phyloP scores from a whole-genome alignment of 2,888 invertebrate species.

The Furcula furcula region DNA sequence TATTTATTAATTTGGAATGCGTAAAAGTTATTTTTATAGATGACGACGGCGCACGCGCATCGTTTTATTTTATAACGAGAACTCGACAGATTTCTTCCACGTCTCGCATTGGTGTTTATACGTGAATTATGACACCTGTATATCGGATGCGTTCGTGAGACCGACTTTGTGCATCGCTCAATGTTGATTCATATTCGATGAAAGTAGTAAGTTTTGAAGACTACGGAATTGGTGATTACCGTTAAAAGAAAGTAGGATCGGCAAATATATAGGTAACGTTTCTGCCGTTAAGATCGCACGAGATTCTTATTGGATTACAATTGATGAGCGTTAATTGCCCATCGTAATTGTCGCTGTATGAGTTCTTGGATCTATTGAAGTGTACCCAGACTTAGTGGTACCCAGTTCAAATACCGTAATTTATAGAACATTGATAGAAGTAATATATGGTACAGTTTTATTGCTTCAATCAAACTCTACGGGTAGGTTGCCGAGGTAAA shows the following conservation, averaged over 20 bases:
- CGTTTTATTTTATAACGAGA: conserved; percentile 44
- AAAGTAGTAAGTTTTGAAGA: conserved; percentile 15
- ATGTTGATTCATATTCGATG: too few species aligned
- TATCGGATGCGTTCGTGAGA: conserved; percentile 37
- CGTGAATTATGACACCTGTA: conserved; percentile 69
- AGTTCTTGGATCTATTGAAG: conserved; percentile 8
- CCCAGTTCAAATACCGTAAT: neutral
- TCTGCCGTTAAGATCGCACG: conserved; percentile 21
- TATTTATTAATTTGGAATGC: conserved; percentile 14
- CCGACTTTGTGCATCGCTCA: too few species aligned
- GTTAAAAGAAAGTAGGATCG: conserved; percentile 65
- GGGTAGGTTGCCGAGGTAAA: too few species aligned
- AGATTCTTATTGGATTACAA: conserved; percentile 62
- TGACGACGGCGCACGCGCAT: conserved; percentile 38
- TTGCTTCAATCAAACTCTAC: too few species aligned
- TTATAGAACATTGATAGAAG: too few species aligned
- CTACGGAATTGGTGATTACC: conserved; percentile 49
- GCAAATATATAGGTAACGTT: conserved; percentile 48
- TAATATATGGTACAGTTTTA: too few species aligned
- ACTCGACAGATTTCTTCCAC: conserved; percentile 55
- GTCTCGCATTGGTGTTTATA: conserved; percentile 68
- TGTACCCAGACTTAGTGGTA: neutral
- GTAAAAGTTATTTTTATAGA: conserved; percentile 12
- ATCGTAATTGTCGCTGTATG: conserved; percentile 18
- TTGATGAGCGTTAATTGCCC: conserved; percentile 27